phyloP scores from a whole-genome alignment of 2,797 vertebrate species.

The Trematomus bernacchii region DNA sequence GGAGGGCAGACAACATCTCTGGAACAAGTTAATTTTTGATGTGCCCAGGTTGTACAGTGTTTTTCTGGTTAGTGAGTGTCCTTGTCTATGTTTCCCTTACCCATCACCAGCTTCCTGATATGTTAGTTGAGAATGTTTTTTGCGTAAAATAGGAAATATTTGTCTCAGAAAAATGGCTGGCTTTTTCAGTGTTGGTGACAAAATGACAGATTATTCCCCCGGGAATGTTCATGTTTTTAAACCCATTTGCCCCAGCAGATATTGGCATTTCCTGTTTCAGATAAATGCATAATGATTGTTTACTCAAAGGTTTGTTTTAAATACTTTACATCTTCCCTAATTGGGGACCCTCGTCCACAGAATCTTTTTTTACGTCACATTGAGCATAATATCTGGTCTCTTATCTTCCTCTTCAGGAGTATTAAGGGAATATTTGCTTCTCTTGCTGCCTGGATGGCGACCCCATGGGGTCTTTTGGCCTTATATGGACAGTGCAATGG shows the following conservation, averaged over 20 bases:
- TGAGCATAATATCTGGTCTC: constrained; percentile 33
- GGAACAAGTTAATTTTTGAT: constrained; percentile 47
- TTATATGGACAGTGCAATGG: constrained; percentile 59
- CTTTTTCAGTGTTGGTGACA: constrained; percentile 25
- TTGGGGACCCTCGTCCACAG: constrained; percentile 50
- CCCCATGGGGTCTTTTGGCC: constrained; percentile 61
- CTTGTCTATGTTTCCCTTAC: constrained; percentile 3
- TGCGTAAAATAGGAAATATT: constrained; percentile 22
- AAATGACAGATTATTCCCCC: constrained; percentile 37
- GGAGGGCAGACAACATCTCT: constrained; percentile 14
- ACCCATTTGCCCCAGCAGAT: constrained; percentile 48
- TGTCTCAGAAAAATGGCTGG: neutral
- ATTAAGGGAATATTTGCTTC: constrained; percentile 24
- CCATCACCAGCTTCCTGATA: constrained; percentile 5
- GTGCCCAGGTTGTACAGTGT: constrained; percentile 34
- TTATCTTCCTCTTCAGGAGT: constrained; percentile 30
- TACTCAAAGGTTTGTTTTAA: constrained; percentile 63
- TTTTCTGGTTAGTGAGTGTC: constrained; percentile 38
- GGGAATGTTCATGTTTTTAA: constrained; percentile 34
- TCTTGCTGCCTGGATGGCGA: constrained; percentile 16
- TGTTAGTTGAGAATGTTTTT: constrained; percentile 20
- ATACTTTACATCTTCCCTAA: constrained; percentile 59
- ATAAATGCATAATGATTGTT: constrained; percentile 74
- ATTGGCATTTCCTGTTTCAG: constrained; percentile 78
- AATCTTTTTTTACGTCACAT: constrained; percentile 8